Conservation (phyloP, 1,140 invertebrate species). For the Euwallacea fornicatus region DNA sequence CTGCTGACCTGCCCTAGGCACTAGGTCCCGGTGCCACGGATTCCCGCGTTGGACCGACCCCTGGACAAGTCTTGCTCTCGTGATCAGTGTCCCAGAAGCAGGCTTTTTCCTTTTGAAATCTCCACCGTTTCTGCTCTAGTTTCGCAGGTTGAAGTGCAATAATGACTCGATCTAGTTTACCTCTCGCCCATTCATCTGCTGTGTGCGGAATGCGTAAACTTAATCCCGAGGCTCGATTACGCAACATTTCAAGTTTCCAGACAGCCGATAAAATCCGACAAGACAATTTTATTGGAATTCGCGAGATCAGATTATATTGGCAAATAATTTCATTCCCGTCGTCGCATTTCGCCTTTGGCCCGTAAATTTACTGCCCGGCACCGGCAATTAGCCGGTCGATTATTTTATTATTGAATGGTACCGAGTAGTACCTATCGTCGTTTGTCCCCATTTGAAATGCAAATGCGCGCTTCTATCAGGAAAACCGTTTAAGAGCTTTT, state of each 20-base stretch:
- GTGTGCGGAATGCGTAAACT: constrained; percentile 23
- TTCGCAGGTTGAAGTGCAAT: too few relatives aligned
- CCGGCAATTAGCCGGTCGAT: constrained; percentile 15
- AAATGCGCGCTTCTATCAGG: constrained; percentile 2
- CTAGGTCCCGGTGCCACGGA: too few relatives aligned
- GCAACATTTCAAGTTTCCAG: constrained; percentile 28
- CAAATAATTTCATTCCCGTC: constrained; percentile 32
- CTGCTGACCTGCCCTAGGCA: too few relatives aligned
- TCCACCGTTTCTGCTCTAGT: too few relatives aligned
- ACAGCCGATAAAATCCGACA: constrained; percentile 34
- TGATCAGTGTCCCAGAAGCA: too few relatives aligned
- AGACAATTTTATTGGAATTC: constrained; percentile 33
- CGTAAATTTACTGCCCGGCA: constrained; percentile 9
- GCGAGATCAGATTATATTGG: constrained; percentile 30
- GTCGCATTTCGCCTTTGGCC: constrained; percentile 13
- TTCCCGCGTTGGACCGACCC: too few relatives aligned
- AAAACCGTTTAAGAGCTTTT: constrained; percentile 5
- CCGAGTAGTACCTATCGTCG: not conserved
- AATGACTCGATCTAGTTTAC: constrained; percentile 15
- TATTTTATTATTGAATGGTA: not conserved
- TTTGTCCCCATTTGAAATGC: not conserved
- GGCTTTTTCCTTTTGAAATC: too few relatives aligned
- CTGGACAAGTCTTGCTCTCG: too few relatives aligned
- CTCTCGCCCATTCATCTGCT: constrained; percentile 8
- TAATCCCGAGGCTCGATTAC: constrained; percentile 20